Evolutionary conservation across 2,797 vertebrate species (phyloP).

Genomic region (Macrochelys suwanniensis): DNA sequence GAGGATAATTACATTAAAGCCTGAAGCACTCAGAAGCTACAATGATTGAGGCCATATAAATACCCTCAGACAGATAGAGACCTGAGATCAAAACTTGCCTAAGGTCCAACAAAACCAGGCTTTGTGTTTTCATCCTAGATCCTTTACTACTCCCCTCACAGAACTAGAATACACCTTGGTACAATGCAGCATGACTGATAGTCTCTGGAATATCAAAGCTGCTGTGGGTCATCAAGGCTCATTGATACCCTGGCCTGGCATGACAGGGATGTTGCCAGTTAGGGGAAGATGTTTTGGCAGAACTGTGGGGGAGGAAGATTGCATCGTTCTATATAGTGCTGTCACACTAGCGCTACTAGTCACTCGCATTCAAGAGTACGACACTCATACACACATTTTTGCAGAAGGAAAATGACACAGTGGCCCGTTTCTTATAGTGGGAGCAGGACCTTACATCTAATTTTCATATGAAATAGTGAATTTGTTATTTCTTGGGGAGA

Average conservation of each 20-base stretch:
- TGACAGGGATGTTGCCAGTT: neutral
- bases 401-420: neutral
- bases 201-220: neutral
- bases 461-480: neutral
- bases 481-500: accelerated
- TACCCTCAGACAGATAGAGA: neutral
- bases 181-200: neutral
- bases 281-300: neutral
- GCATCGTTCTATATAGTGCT: neutral
- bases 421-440: accelerated
- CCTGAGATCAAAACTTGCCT: neutral
- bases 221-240: accelerated
- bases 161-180: neutral
- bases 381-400: neutral
- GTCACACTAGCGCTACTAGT: neutral
- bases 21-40: too few species aligned
- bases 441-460: accelerated
- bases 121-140: neutral
- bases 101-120: neutral
- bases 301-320: neutral
- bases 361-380: accelerated
- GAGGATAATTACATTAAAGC: too few species aligned
- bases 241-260: neutral
- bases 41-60: too few species aligned
- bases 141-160: neutral